phyloP scores from a whole-genome alignment of 2,113 vertebrate species.

The Gopherus evgoodei region DNA sequence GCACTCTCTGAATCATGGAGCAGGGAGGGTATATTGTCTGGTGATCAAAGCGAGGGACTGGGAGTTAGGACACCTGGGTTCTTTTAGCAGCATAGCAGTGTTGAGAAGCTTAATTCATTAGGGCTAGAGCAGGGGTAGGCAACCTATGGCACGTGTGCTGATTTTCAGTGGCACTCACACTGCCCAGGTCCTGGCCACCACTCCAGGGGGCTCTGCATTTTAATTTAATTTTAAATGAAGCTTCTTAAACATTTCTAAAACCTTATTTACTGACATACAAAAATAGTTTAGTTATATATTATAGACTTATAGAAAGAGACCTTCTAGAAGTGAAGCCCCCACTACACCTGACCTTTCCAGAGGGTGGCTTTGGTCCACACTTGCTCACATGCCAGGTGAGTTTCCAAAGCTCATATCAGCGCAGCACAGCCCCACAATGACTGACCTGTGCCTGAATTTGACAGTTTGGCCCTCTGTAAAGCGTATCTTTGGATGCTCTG shows the following conservation, averaged over 20 bases:
- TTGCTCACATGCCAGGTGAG: background rate
- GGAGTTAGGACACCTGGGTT: slow-evolving; percentile 33
- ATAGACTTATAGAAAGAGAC: too few species aligned
- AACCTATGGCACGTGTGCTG: too few species aligned
- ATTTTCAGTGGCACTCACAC: too few species aligned
- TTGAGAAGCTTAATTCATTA: slow-evolving; percentile 4
- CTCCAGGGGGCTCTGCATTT: too few species aligned
- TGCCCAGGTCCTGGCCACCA: too few species aligned
- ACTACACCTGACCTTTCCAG: background rate
- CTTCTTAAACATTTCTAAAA: too few species aligned
- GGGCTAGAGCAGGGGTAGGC: background rate
- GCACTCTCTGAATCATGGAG: background rate
- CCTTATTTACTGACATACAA: too few species aligned
- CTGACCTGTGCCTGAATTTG: background rate
- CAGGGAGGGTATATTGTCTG: background rate
- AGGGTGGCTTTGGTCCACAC: background rate
- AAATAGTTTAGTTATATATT: too few species aligned
- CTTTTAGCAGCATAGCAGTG: background rate
- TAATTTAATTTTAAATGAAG: too few species aligned
- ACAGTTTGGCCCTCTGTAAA: background rate
- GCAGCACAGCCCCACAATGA: background rate
- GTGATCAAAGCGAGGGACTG: slow-evolving; percentile 28
- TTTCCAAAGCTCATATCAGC: rapidly evolving
- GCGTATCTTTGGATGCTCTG: background rate
- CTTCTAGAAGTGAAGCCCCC: background rate